Percentiles rank a stretch among this genome's conserved stretches.
Conservation (phyloP, 2,113 vertebrate species). For the Tachuris rubrigastra region DNA sequence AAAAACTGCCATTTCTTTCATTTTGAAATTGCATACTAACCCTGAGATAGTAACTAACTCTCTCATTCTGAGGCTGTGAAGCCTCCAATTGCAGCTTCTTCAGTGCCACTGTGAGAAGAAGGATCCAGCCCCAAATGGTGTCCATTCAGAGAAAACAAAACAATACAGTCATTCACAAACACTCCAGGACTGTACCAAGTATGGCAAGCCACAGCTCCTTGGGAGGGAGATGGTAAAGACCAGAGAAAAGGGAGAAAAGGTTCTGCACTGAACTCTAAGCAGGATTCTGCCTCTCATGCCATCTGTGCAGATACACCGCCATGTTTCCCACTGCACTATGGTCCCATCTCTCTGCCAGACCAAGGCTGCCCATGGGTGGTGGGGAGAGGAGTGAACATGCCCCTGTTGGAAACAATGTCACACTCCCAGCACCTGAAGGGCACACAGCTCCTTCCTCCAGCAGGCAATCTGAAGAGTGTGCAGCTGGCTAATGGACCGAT, state of each 20-base stretch:
- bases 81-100: background rate
- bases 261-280: background rate
- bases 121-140: slow-evolving; percentile 19
- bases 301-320: background rate
- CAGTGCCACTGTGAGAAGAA: slow-evolving; percentile 3
- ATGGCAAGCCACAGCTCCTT: background rate
- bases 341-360: no score
- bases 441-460: background rate
- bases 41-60: background rate
- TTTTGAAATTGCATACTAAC: background rate
- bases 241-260: background rate
- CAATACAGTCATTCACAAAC: background rate
- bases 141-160: slow-evolving; percentile 24
- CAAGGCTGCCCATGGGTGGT: accelerated
- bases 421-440: background rate
- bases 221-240: background rate
- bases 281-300: background rate
- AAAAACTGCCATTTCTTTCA: background rate
- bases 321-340: accelerated
- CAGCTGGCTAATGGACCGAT: background rate
- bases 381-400: accelerated
- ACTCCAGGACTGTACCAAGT: background rate
- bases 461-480: accelerated
- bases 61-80: background rate
- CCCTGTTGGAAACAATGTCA: background rate